These are phyloP conservation scores for Spodoptera exigua DNA, from an alignment of 2,888 invertebrate genomes.

Conservation along the genomic window DNA sequence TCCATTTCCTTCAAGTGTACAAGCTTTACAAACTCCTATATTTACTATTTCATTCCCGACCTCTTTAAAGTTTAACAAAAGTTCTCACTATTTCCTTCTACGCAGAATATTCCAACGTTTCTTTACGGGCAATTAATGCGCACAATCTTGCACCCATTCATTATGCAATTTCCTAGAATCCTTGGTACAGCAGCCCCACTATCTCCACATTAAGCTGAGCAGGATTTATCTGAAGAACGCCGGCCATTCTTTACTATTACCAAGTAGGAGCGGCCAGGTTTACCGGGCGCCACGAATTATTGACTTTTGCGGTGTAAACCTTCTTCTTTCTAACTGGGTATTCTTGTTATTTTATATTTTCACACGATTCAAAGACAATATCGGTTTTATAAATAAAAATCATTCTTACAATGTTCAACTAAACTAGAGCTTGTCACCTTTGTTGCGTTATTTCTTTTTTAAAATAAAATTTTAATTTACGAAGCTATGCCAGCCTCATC, in stretches of 20 bases:
- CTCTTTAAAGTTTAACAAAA: constrained; percentile 6
- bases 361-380: no score
- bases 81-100: constrained; percentile 4
- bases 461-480: no score
- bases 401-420: no score
- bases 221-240: constrained; percentile 66
- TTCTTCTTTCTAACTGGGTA: not conserved
- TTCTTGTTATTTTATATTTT: no score
- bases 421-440: no score
- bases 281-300: constrained; percentile 44
- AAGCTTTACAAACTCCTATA: no score
- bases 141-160: constrained; percentile 55
- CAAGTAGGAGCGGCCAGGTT: constrained; percentile 43
- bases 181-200: constrained; percentile 48
- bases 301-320: constrained; percentile 24
- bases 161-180: constrained; percentile 57
- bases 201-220: constrained; percentile 65
- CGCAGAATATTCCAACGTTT: constrained; percentile 31
- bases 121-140: constrained; percentile 49
- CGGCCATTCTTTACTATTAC: constrained; percentile 69
- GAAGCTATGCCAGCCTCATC: no score
- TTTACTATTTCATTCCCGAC: no score
- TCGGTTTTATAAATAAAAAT: no score
- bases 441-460: no score
- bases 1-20: not conserved